Evolutionary conservation across 2,888 invertebrate genomes (phyloP).

Genomic region (Aporophyla lueneburgensis): DNA sequence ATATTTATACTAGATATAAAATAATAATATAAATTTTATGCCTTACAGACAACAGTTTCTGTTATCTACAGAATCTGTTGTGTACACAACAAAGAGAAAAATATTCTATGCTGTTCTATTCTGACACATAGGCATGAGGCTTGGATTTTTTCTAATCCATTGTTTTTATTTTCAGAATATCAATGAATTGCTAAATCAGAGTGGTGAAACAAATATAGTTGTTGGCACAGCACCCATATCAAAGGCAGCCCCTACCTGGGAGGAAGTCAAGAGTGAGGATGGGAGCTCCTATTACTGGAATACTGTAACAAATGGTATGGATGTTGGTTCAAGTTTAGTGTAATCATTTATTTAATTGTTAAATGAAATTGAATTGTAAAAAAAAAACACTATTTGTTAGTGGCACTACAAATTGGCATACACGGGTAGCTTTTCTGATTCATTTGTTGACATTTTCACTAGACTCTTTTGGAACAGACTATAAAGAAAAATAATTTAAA

Average conservation of each 20-base stretch:
- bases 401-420: neutral
- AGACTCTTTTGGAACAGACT: neutral
- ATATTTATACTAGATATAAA: too few species aligned
- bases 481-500: neutral
- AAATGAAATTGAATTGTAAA: neutral
- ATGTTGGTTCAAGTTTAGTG: constrained; percentile 2
- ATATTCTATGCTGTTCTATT: neutral
- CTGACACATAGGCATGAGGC: too few species aligned
- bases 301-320: constrained; percentile 94
- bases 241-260: constrained; percentile 91
- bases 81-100: neutral
- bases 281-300: constrained; percentile 97
- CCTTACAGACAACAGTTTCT: too few species aligned
- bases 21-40: too few species aligned
- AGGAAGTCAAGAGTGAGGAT: constrained; percentile 94
- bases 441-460: neutral
- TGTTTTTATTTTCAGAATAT: constrained; percentile 77
- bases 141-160: neutral
- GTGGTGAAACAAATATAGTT: constrained; percentile 69
- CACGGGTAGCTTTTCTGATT: neutral
- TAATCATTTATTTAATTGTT: neutral
- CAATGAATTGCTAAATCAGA: constrained; percentile 82
- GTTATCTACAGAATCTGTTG: too few species aligned
- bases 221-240: constrained; percentile 64
- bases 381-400: neutral